These are phyloP conservation scores for Holotrichia oblita DNA, from an alignment of 1,140 invertebrate genomes.

Conservation along the genomic window DNA sequence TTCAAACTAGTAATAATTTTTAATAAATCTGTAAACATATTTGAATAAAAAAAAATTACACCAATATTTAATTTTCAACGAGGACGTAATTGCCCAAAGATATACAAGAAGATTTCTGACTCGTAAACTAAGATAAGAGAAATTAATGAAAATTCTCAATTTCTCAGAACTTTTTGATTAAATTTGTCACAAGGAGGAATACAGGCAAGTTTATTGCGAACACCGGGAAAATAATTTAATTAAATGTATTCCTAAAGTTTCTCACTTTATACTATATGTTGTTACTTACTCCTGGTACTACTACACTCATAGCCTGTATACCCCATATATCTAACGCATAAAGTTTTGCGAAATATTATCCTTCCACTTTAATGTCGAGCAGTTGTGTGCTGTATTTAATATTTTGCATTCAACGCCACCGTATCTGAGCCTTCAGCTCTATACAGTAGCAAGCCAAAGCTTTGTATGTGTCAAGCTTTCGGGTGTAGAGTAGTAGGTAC, in stretches of 20 bases:
- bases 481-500: neutral
- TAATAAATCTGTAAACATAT: too few species aligned
- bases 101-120: too few species aligned
- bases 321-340: neutral
- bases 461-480: too few species aligned
- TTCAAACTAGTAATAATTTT: too few species aligned
- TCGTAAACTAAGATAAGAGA: too few species aligned
- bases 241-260: conserved; percentile 26
- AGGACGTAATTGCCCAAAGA: too few species aligned
- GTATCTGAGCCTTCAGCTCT: too few species aligned
- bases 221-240: conserved; percentile 27
- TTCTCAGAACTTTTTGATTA: conserved; percentile 31
- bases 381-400: neutral
- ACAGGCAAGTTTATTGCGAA: conserved; percentile 19
- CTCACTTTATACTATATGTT: conserved; percentile 23
- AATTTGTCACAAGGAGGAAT: conserved; percentile 16
- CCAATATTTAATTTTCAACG: too few species aligned
- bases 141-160: conserved; percentile 31
- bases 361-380: neutral
- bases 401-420: neutral
- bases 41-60: too few species aligned
- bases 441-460: too few species aligned
- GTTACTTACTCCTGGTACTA: too few species aligned
- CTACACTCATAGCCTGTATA: neutral
- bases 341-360: conserved; percentile 27